These are phyloP conservation scores for Ceraclea dissimilis DNA, from an alignment of 2,888 invertebrate genomes.

Conservation along the genomic window DNA sequence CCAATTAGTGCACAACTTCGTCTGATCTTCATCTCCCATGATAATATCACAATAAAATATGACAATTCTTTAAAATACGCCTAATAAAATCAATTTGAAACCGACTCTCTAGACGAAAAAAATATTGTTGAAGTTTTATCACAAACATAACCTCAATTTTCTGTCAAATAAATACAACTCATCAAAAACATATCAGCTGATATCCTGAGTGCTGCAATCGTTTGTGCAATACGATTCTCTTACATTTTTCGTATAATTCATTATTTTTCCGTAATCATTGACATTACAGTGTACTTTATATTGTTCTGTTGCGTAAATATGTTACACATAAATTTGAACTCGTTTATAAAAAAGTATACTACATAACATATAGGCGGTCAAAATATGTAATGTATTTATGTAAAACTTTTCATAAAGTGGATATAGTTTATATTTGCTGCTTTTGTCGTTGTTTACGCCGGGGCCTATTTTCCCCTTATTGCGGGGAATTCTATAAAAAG, in stretches of 20 bases:
- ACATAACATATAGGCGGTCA: too few species aligned
- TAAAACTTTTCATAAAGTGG: too few species aligned
- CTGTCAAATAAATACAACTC: slow-evolving; percentile 4
- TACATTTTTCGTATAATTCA: too few species aligned
- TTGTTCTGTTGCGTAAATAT: too few species aligned
- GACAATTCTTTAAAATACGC: background rate
- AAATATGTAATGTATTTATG: too few species aligned
- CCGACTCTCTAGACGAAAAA: slow-evolving; percentile 11
- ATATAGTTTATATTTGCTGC: background rate
- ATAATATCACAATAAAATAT: slow-evolving; percentile 12
- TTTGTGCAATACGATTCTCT: too few species aligned
- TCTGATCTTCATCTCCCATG: slow-evolving; percentile 19
- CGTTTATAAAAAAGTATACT: too few species aligned
- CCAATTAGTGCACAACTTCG: slow-evolving; percentile 19
- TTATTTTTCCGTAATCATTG: too few species aligned
- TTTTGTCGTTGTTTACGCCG: background rate
- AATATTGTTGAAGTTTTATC: slow-evolving; percentile 3
- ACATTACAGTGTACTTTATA: too few species aligned
- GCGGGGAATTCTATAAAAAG: slow-evolving; percentile 1
- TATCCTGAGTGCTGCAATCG: too few species aligned
- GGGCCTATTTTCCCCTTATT: background rate
- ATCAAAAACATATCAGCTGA: background rate
- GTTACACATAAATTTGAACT: too few species aligned
- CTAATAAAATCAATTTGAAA: background rate
- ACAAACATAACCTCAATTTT: slow-evolving; percentile 15